Evolutionary conservation across 2,888 invertebrate species (phyloP), one percentile per base, ranked within the genome.

Genomic region (Plagodis dolabraria): DNA sequence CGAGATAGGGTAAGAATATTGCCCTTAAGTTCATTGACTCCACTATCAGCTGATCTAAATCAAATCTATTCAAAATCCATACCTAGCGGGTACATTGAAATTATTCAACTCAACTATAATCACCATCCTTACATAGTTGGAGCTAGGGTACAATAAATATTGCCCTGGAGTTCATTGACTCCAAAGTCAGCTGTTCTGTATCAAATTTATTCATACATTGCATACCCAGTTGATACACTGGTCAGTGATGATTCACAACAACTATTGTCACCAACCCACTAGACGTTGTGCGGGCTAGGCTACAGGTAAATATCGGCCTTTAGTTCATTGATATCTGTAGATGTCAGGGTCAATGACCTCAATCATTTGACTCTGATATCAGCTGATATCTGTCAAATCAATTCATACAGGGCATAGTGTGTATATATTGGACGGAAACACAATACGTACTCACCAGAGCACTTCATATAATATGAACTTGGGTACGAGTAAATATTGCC

Each of bases 381-480:
- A n/a, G n/a, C n/a, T n/a, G n/a, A n/a, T 96, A 96, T 95, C 94
- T 97, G 57, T 96, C 98, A 0, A 96, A 96, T 75, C 89, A 99
- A 47, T 87, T 97, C 2, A 95, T 99, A 53, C 99, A 99, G 87
- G 97, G 97, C 96, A 44, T 22, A 97, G n/a, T n/a, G n/a, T 99
- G 40, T 99, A 98, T 5, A 98, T 98, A 0, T 87, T 98, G 11
- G 98, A 98, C 22, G 99, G 99, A 0, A 96, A 98, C 81, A 98
- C 98, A 5, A 98, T 98, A 33, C 98, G 98, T 98, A 59, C 93
- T 99, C 53, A 99, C 99, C n/a, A 99, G 99, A 92, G 98, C 99
- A 0, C 85, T 99, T 76, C 99, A 99, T 80, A 97, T 98, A 40
- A 96, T 99, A 8, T 93, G 99, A 35, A 98, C 99, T 0, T 94